A percentile compares a stretch with the other conserved stretches of the same genome.
Conservation (phyloP, 2,797 vertebrate species). For the Eulemur mongoz region DNA sequence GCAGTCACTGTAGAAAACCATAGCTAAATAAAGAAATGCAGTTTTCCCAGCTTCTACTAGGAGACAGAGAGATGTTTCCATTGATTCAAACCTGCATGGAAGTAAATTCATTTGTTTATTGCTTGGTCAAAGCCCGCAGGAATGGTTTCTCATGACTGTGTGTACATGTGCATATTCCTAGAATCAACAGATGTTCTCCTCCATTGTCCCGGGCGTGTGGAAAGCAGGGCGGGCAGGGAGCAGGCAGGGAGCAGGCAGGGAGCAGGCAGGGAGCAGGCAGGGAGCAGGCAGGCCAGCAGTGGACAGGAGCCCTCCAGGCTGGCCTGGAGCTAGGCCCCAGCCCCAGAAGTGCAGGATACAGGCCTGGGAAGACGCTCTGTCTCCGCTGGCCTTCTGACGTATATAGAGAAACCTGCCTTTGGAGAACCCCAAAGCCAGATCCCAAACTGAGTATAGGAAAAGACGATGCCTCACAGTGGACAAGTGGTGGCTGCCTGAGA, state of each 20-base stretch:
- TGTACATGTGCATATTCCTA: neutral
- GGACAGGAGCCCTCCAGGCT: neutral
- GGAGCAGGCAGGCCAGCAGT: too few relatives aligned
- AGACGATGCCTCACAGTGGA: neutral
- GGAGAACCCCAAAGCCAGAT: neutral
- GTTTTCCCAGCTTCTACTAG: neutral
- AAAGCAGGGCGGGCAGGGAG: neutral
- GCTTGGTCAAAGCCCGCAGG: neutral
- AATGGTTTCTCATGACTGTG: neutral
- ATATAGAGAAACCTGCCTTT: neutral
- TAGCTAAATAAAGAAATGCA: neutral
- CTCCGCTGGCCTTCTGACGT: neutral
- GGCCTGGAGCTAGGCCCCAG: too few relatives aligned
- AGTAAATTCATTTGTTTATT: neutral
- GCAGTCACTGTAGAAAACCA: neutral
- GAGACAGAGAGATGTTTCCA: neutral
- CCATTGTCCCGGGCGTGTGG: neutral
- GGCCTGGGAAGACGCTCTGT: neutral
- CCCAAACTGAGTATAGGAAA: neutral
- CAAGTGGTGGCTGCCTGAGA: neutral
- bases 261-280: too few relatives aligned
- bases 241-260: too few relatives aligned
- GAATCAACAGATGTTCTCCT: neutral
- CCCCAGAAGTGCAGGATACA: neutral
- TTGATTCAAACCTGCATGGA: neutral